A percentile compares a stretch with the other conserved stretches of the same genome.
These are phyloP conservation scores for Enteromius mattozi DNA, from an alignment of 2,797 vertebrate genomes.

Conservation along the genomic window DNA sequence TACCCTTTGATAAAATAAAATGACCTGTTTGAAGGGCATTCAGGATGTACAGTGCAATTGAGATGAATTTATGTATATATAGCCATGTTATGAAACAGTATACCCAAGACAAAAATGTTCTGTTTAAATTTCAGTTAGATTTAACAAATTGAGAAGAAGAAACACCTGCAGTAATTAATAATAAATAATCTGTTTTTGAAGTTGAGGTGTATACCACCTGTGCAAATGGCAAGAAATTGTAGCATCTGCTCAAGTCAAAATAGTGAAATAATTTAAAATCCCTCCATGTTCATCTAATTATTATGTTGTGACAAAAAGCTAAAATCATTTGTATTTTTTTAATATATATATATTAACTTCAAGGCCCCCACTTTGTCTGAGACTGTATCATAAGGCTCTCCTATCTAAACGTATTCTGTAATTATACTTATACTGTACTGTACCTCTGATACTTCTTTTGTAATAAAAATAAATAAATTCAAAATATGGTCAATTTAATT, in stretches of 20 bases:
- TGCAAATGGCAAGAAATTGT: not conserved
- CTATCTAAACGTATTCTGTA: not conserved
- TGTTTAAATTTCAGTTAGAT: not conserved
- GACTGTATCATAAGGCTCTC: not conserved
- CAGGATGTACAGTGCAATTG: not conserved
- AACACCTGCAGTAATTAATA: not conserved
- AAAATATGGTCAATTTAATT: not conserved
- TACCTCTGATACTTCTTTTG: not conserved
- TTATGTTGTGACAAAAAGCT: not conserved
- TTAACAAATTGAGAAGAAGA: not conserved
- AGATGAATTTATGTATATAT: not conserved
- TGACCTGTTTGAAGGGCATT: not conserved
- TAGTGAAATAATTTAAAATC: not conserved
- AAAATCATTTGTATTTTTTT: not conserved
- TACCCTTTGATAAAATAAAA: not conserved
- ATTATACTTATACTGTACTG: not conserved
- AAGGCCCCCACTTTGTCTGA: not conserved
- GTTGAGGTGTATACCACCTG: not conserved
- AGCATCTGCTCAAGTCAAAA: not conserved
- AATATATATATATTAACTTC: no score
- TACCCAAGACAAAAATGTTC: not conserved
- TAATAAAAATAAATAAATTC: not conserved
- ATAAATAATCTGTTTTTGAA: slow-evolving; percentile 1
- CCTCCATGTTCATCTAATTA: not conserved
- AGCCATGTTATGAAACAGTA: not conserved